Evolutionary conservation across 53 echinoderm and acorn worm species (phyloP).

Genomic region (Patiria pectinifera): DNA sequence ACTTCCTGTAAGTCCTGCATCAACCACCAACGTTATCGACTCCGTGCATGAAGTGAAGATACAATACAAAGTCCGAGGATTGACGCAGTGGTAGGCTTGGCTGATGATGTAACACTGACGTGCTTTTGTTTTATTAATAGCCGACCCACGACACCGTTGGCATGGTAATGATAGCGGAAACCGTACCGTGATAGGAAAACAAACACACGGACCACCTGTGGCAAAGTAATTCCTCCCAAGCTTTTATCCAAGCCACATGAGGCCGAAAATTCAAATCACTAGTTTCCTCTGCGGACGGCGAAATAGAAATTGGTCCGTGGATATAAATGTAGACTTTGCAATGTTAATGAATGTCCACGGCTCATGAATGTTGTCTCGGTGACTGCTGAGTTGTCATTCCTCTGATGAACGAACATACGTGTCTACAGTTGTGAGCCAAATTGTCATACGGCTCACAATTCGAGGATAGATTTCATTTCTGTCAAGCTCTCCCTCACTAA

Average conservation of each 20-base stretch:
- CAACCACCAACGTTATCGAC: neutral
- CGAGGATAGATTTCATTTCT: neutral
- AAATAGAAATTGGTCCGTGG: neutral
- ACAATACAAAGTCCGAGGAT: neutral
- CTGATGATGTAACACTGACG: conserved; percentile 43
- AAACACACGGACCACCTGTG: conserved; percentile 39
- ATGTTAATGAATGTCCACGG: no score
- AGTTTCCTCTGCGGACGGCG: neutral
- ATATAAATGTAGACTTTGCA: neutral
- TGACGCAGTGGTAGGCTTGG: neutral
- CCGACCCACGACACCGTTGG: conserved; percentile 3
- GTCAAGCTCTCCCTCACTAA: no score
- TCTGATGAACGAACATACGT: neutral
- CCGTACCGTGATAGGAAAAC: conserved; percentile 11
- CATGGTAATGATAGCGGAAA: conserved; percentile 21
- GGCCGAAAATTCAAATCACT: neutral
- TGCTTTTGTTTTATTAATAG: neutral
- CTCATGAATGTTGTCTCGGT: neutral
- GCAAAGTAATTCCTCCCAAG: conserved; percentile 12
- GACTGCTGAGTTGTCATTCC: neutral
- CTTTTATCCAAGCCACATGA: neutral
- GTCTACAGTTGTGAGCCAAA: neutral
- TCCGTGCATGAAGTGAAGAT: neutral
- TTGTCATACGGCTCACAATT: neutral
- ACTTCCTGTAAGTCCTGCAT: neutral